Conservation (phyloP, 2,888 invertebrate genomes). For the Alitta virens region DNA sequence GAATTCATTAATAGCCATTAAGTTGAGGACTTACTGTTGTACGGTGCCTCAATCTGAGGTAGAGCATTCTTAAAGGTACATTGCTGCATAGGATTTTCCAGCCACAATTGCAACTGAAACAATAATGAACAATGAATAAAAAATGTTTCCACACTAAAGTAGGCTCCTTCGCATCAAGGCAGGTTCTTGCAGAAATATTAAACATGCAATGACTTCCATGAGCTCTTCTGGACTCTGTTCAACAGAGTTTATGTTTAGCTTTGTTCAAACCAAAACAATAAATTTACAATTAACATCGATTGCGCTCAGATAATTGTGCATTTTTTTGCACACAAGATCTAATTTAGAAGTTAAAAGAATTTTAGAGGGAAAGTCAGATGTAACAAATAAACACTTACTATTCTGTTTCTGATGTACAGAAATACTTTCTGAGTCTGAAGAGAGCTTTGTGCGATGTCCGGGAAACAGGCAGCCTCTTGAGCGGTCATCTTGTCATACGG, state of each 20-base stretch:
- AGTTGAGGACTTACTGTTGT: constrained; percentile 67
- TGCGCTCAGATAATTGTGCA: too few species aligned
- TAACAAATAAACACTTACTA: constrained; percentile 62
- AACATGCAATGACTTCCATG: too few species aligned
- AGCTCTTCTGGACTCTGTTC: too few species aligned
- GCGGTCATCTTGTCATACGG: constrained; percentile 94
- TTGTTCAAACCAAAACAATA: too few species aligned
- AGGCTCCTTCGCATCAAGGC: too few species aligned
- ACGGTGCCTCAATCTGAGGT: constrained; percentile 80
- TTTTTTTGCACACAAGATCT: too few species aligned
- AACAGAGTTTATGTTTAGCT: too few species aligned
- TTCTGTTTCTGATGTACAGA: constrained; percentile 84
- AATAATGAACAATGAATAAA: background rate
- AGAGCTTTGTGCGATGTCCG: constrained; percentile 82
- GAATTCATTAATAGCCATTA: background rate
- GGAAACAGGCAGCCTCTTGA: constrained; percentile 88
- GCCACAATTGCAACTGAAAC: constrained; percentile 80
- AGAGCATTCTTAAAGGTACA: constrained; percentile 78
- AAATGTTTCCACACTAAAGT: too few species aligned
- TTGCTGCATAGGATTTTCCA: constrained; percentile 91
- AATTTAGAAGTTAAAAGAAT: too few species aligned
- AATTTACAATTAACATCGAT: too few species aligned
- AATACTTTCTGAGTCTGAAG: constrained; percentile 83
- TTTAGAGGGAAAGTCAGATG: background rate
- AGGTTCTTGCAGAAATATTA: too few species aligned